These are phyloP conservation scores for Tetramorium alpestre DNA, from an alignment of 1,140 invertebrate genomes.

Conservation along the genomic window DNA sequence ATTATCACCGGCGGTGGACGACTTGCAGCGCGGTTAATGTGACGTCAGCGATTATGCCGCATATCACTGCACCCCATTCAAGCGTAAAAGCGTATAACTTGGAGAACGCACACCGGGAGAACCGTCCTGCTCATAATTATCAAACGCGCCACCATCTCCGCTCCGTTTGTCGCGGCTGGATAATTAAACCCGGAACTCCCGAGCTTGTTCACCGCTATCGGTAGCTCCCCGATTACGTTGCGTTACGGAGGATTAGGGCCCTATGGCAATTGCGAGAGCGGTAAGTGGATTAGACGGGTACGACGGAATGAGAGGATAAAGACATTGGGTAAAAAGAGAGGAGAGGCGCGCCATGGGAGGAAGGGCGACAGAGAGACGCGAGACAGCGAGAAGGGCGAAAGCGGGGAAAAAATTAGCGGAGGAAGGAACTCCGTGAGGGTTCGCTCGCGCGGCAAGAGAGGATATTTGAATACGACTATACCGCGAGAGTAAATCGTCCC, in stretches of 20 bases:
- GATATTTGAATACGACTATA: conserved; percentile 83
- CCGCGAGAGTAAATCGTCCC: conserved; percentile 81
- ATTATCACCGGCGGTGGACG: not conserved
- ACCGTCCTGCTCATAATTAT: conserved; percentile 47
- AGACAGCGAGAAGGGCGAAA: not conserved
- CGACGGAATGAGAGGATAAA: conserved; percentile 18
- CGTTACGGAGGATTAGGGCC: conserved; percentile 61
- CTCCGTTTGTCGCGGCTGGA: conserved; percentile 36
- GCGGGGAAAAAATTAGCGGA: conserved; percentile 15
- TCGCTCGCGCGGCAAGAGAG: conserved; percentile 54
- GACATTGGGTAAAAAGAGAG: not conserved
- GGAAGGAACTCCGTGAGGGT: conserved; percentile 22
- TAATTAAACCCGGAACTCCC: conserved; percentile 67
- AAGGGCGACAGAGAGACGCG: not conserved
- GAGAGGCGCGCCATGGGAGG: not conserved
- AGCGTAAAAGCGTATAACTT: conserved; percentile 49
- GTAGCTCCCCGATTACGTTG: conserved; percentile 61
- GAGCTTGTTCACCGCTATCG: conserved; percentile 54
- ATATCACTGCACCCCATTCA: conserved; percentile 28
- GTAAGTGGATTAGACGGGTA: conserved; percentile 66
- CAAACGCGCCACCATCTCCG: conserved; percentile 44
- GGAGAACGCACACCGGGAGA: conserved; percentile 2
- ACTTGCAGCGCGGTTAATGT: conserved; percentile 16
- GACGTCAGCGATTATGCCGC: conserved; percentile 17
- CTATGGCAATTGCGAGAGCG: conserved; percentile 52